Base-by-base conservation (phyloP, 2,888 invertebrate genomes). In the Drosophila phalerata region DNA sequence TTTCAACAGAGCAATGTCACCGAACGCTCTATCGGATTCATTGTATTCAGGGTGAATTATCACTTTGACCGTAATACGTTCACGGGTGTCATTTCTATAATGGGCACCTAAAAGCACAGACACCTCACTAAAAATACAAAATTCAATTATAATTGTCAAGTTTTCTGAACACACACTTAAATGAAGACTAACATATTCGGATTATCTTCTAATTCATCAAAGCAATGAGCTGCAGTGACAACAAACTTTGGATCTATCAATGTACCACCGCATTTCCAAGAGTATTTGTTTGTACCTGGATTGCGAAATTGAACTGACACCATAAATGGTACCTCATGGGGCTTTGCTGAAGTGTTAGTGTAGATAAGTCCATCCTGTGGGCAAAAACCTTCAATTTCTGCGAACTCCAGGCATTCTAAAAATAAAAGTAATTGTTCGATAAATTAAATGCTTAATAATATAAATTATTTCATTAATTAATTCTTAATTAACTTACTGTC, bases 201-300 rank as follows among this genome's bases (percentile, higher is more conserved):
- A 32, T 28, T 6, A 8, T 34, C 5, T 0, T 4, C 0, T 9
- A 1, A 0, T 0, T 0, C 0, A 9, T 43, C 38, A 32, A 71
- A 15, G 19, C 77, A 77, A 68, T 77, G 77, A 0, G 58, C 67
- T 4, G 75, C 77, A n/a, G 75, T 75, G 9, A 77, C 17, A 2
- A 77, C 68, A 64, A 15, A 77, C 22, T 22, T 22, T 22, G 22
- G 22, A 22, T 22, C 22, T 22, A 78, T 78, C 17, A 77, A 60
- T 0, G 48, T 1, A 3, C 77, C 77, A 8, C 71, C 64, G 30
- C 77, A 77, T 2, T 9, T 8, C 30, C 51, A 22, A 5, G 4
- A 1, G 5, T 10, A 22, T 13, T 3, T 1, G 15, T 5, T 5
- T 13, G 1, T 5, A 17, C n/a, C 30, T 11, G 2, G 4, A 1